These are phyloP conservation scores for Hydrotaea cyrtoneurina DNA, from an alignment of 2,888 invertebrate genomes.

Conservation along the genomic window DNA sequence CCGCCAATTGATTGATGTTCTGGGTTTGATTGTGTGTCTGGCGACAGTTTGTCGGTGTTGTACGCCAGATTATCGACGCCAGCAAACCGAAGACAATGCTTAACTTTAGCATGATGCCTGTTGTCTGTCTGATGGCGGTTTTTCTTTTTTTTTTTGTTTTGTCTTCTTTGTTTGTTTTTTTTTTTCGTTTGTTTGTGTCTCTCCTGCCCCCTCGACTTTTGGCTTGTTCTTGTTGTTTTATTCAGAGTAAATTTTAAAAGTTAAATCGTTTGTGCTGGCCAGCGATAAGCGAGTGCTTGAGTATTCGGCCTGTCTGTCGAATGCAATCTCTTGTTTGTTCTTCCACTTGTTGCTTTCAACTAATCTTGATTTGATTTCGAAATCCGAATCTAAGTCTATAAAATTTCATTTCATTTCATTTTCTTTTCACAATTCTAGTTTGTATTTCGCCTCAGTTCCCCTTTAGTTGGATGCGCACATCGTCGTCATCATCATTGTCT, in stretches of 20 bases:
- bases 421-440: constrained; percentile 16
- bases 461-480: constrained; percentile 6
- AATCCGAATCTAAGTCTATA: constrained; percentile 57
- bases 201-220: neutral
- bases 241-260: constrained; percentile 23
- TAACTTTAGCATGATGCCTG: constrained; percentile 73
- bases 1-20: constrained; percentile 74
- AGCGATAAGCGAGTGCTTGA: no score
- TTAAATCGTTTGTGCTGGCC: constrained; percentile 16
- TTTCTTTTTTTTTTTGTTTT: no score
- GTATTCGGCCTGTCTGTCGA: neutral
- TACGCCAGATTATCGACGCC: constrained; percentile 76
- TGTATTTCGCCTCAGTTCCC: neutral
- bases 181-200: neutral
- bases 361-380: constrained; percentile 61
- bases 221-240: constrained; percentile 34
- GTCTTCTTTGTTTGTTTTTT: neutral
- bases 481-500: neutral
- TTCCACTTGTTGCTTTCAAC: constrained; percentile 66
- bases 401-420: constrained; percentile 48
- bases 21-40: constrained; percentile 67
- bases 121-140: neutral
- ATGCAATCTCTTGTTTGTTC: constrained; percentile 47
- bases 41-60: constrained; percentile 76
- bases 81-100: constrained; percentile 70